Evolutionary conservation across 2,888 invertebrate species (phyloP), one percentile per base, ranked within the genome.

Genomic region (Hypomecis punctinalis): DNA sequence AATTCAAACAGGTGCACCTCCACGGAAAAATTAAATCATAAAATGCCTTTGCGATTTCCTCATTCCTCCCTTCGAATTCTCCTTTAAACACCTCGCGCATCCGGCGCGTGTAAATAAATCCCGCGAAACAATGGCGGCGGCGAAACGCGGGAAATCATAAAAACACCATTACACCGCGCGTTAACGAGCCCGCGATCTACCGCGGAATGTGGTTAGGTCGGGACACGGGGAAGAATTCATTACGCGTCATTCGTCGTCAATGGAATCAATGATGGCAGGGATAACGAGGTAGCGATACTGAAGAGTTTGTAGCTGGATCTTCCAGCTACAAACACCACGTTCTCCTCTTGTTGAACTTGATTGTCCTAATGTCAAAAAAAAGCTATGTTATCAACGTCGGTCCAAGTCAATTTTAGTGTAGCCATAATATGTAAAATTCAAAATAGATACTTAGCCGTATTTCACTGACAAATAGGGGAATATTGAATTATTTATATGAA

Each of bases 121-220:
- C 81, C 75, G 61, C 74, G 72, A 83, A 83, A 85, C 85, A 85
- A 85, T 80, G 82, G 83, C 77, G 78, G 72, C 68, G 66, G 66
- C 46, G 69, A 63, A 68, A 73, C 74, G 73, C 63, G 70, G 74
- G 73, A 75, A 80, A 84, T 82, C 84, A 85, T 86, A 85, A 86
- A 85, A 85, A 84, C 76, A 77, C 80, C 85, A 85, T 86, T 85
- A 84, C 75, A 75, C 65, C 61, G 56, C 76, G 79, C 80, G 83
- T 82, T 85, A 85, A 79, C 79, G 77, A 73, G 76, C 77, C 74
- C 65, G 70, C 72, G 74, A 72, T 69, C 68, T 68, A 63, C 63
- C 63, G 65, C 66, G 70, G 71, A 63, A 69, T 46, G 56, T 51
- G 46, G 63, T 59, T 58, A 63, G 55, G 51, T 7, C n/a, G 48